Base-by-base conservation (phyloP, 2,113 vertebrate species). In the Acanthochromis polyacanthus region DNA sequence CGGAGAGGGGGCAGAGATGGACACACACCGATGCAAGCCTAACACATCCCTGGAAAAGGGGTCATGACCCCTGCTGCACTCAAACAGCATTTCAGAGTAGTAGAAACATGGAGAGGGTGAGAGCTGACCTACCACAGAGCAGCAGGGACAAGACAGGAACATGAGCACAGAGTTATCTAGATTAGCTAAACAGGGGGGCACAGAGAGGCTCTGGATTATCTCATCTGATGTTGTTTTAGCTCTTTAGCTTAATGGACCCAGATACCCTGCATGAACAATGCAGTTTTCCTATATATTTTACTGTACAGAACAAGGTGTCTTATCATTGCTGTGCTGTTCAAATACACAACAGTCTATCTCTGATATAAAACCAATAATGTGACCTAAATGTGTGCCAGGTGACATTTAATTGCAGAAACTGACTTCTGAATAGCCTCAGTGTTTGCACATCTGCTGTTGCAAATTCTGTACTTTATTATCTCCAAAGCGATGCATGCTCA, bases 21-120 rank as follows among this genome's bases (percentile, higher is more conserved):
- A 46, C 67, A 92, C 89, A 89, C 63, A 85, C 77, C 56, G 32
- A 71, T 82, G 89, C 80, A 75, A 83, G 89, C 85, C 81, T 83
- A 82, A 88, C 91, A 91, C 86, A 91, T 87, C 79, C 87, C 89
- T 91, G 89, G 88, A 91, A 73, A 62, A 79, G 80, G 88, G 88
- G 93, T 93, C 92, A 32, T 0, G 78, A 94, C 93, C 92, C 88
- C 28, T 15, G 20, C 78, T 75, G 85, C 89, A 86, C 87, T 93
- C 81, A 69, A 81, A 91, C 84, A 91, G 85, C 83, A 86, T 83
- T 57, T 83, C 57, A 77, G 80, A 81, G 90, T 68, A 71, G 59
- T 55, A 8, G 62, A 75, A 75, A 90, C 87, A 82, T 7, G 64
- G 58, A 76, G 78, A 75, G 73, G 79, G 55, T 55, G 74, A 71